These are phyloP conservation scores for Lepas anatifera DNA, from an alignment of 2,888 invertebrate species.

Conservation along the genomic window DNA sequence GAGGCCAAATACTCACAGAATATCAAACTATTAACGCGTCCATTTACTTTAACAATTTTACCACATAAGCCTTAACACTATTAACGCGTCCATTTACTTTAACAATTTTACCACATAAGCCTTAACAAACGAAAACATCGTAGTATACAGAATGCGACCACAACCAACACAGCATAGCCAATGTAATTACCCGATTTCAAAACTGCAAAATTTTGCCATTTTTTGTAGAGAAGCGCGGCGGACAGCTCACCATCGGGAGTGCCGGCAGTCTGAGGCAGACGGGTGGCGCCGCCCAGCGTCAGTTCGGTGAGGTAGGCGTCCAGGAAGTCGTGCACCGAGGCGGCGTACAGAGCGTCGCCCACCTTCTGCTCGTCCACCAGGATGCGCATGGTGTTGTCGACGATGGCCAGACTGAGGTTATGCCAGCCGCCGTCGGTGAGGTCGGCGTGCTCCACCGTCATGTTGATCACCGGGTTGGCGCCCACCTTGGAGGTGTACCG, in stretches of 20 bases:
- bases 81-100: no score
- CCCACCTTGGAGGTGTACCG: conserved; percentile 68
- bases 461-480: conserved; percentile 54
- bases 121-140: no score
- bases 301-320: conserved; percentile 76
- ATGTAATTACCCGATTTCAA: no score
- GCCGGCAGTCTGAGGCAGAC: neutral
- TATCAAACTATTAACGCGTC: no score
- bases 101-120: no score
- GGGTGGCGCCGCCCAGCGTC: conserved; percentile 57
- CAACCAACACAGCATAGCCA: no score
- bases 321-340: conserved; percentile 78
- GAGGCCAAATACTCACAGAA: no score
- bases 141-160: no score
- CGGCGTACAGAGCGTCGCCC: conserved; percentile 74
- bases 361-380: conserved; percentile 55
- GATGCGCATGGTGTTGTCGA: conserved; percentile 48
- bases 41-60: no score
- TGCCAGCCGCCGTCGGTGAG: conserved; percentile 81
- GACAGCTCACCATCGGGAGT: neutral
- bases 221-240: no score
- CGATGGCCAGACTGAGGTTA: conserved; percentile 61
- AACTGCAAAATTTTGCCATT: no score
- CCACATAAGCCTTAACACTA: no score
- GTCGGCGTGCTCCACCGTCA: conserved; percentile 48